These are phyloP conservation scores for Myathropa florea DNA, from an alignment of 2,888 invertebrate species.

Conservation along the genomic window DNA sequence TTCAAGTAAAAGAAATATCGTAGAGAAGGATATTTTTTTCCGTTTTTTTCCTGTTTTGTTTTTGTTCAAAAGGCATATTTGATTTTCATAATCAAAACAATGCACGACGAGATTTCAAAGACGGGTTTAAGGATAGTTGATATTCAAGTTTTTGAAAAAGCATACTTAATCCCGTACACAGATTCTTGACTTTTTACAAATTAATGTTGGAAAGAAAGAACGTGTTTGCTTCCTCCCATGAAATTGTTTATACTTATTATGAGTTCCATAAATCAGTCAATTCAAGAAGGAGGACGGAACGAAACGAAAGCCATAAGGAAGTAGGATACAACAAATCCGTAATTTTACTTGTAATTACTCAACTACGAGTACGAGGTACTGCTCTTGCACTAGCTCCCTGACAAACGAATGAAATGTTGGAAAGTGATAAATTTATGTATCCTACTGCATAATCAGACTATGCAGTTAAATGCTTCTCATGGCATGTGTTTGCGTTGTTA, in stretches of 20 bases:
- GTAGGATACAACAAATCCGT: conserved; percentile 36
- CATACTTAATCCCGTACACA: not conserved
- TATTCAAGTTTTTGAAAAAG: not conserved
- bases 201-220: not conserved
- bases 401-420: conserved; percentile 37
- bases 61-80: conserved; percentile 29
- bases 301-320: not conserved
- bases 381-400: not conserved
- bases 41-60: conserved; percentile 9
- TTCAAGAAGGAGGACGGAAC: conserved; percentile 5
- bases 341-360: conserved; percentile 61
- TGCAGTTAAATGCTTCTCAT: conserved; percentile 19
- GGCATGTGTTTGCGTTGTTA: not conserved
- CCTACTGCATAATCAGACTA: conserved; percentile 30
- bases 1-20: not conserved
- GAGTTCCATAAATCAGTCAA: conserved; percentile 46
- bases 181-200: not conserved
- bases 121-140: not conserved
- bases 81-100: conserved; percentile 21
- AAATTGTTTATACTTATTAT: conserved; percentile 22
- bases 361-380: conserved; percentile 15
- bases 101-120: not conserved
- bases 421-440: conserved; percentile 55
- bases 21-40: not conserved
- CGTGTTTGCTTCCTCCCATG: not conserved